phyloP scores from a whole-genome alignment of 2,113 vertebrate genomes.

The Muntiacus muntjak region DNA sequence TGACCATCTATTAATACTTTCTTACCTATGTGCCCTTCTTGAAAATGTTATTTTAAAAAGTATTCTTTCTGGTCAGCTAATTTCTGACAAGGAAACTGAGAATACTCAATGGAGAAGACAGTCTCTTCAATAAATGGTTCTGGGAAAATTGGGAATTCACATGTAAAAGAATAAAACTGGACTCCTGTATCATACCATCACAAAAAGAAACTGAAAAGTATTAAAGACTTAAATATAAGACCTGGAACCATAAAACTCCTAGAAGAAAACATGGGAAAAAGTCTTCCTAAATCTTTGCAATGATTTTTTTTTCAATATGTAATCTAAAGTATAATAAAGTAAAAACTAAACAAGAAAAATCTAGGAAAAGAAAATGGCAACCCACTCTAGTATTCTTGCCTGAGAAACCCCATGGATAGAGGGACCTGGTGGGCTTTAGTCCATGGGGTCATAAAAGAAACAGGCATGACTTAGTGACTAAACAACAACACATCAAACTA shows the following conservation, averaged over 20 bases:
- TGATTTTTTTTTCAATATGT: not conserved
- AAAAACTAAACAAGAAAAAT: not conserved
- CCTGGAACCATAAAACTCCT: not conserved
- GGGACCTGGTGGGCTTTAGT: not conserved
- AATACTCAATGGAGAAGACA: not conserved
- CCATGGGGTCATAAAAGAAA: not conserved
- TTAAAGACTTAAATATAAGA: not conserved
- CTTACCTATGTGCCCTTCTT: not conserved
- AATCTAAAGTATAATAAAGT: not conserved
- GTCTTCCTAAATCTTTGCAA: not conserved
- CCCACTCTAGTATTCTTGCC: not conserved
- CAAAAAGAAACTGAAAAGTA: not conserved
- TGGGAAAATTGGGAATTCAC: not conserved
- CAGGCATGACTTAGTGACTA: not conserved
- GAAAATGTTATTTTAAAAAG: not conserved
- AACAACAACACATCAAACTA: not conserved
- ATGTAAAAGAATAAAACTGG: not conserved
- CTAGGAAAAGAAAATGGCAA: not conserved
- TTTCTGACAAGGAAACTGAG: not conserved
- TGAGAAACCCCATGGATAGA: not conserved
- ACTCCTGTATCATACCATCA: not conserved
- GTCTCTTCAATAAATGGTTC: not conserved
- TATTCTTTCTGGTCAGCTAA: not conserved
- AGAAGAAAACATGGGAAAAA: not conserved
- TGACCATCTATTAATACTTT: not conserved